phyloP scores from a whole-genome alignment of 2,888 invertebrate genomes.

The Mimas tiliae region DNA sequence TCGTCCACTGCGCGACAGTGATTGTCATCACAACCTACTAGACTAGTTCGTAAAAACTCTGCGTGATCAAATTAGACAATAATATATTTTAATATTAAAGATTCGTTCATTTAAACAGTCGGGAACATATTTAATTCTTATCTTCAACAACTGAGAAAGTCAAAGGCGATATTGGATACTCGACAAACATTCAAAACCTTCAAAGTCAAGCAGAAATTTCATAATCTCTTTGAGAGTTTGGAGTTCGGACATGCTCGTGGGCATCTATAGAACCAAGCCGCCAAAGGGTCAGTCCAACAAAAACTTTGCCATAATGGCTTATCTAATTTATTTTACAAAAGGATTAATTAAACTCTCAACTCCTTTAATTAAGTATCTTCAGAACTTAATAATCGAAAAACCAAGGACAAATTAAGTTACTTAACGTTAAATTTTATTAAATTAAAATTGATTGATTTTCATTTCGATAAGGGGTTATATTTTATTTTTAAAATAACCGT shows the following conservation, averaged over 20 bases:
- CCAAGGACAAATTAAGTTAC: slow-evolving; percentile 16
- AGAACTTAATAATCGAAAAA: slow-evolving; percentile 48
- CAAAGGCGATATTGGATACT: slow-evolving; percentile 24
- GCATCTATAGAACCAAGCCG: slow-evolving; percentile 40
- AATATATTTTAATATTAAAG: too few relatives aligned
- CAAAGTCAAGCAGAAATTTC: slow-evolving; percentile 38
- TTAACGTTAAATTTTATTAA: neutral
- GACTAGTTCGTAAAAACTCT: too few relatives aligned
- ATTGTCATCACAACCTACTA: too few relatives aligned
- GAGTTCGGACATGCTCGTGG: slow-evolving; percentile 38
- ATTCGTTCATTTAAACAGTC: neutral
- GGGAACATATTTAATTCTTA: slow-evolving; percentile 16
- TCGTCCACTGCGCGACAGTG: too few relatives aligned
- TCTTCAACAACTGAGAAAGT: slow-evolving; percentile 15
- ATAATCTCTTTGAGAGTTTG: slow-evolving; percentile 49
- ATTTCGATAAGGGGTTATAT: neutral
- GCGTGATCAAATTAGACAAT: too few relatives aligned
- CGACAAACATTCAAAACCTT: slow-evolving; percentile 27
- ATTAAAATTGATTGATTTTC: slow-evolving; percentile 26
- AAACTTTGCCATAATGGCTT: slow-evolving; percentile 63
- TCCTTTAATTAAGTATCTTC: slow-evolving; percentile 60
- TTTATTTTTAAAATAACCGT: neutral
- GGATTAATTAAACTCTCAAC: slow-evolving; percentile 68
- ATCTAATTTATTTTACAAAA: slow-evolving; percentile 66
- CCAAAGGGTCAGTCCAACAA: slow-evolving; percentile 57